Conservation (phyloP, 2,113 vertebrate species). For the Ranitomeya imitator region DNA sequence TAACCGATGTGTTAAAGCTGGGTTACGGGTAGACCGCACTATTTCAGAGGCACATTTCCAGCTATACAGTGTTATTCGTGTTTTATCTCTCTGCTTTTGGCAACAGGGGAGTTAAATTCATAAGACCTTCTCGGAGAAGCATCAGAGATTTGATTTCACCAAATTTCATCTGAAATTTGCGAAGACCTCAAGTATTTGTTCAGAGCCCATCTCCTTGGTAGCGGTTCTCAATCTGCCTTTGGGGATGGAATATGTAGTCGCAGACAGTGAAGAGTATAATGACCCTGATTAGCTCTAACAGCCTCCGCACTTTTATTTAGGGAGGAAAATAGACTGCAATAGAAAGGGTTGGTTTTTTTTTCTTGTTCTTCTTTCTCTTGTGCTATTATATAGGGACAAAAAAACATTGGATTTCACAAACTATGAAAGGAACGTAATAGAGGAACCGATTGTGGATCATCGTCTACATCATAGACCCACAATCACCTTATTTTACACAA, state of each 20-base stretch:
- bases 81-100: background rate
- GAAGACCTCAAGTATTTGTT: constrained; percentile 32
- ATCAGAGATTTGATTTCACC: background rate
- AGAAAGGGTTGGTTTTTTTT: background rate
- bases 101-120: constrained; percentile 30
- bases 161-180: constrained; percentile 36
- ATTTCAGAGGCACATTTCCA: background rate
- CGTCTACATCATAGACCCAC: background rate
- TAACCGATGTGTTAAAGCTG: background rate
- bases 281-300: constrained; percentile 45
- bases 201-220: constrained; percentile 43
- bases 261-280: constrained; percentile 42
- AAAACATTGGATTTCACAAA: constrained; percentile 1
- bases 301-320: constrained; percentile 26
- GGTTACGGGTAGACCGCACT: background rate
- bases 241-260: constrained; percentile 41
- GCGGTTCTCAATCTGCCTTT: constrained; percentile 41
- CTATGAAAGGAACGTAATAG: background rate
- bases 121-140: background rate
- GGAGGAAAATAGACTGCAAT: constrained; percentile 21
- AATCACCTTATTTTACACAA: background rate
- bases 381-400: constrained; percentile 19
- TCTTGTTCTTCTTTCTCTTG: background rate
- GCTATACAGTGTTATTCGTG: background rate
- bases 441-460: background rate